phyloP scores from a whole-genome alignment of 2,113 vertebrate genomes.

The Vidua macroura region DNA sequence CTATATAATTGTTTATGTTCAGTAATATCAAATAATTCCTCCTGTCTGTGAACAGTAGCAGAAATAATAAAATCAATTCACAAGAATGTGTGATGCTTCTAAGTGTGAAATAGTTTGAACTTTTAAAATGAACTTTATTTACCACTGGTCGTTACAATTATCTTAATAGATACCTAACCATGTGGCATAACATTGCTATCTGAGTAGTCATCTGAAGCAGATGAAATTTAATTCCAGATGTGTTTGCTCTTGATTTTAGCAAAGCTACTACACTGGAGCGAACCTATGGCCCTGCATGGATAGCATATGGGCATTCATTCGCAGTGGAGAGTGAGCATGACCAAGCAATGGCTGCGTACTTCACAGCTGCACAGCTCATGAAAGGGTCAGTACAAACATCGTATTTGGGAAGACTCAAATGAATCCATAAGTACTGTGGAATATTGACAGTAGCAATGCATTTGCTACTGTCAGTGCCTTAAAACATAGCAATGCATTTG shows the following conservation, averaged over 20 bases:
- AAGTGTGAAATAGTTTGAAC: not conserved
- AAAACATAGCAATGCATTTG: not conserved
- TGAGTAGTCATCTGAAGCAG: not conserved
- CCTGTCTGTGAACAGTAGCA: not conserved
- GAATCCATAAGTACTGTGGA: not conserved
- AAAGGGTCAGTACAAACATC: constrained; percentile 84
- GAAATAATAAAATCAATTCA: not conserved
- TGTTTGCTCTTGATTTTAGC: constrained; percentile 68
- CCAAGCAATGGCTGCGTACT: constrained; percentile 98
- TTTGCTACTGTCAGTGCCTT: not conserved
- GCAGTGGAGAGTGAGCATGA: constrained; percentile 98
- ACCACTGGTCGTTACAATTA: not conserved
- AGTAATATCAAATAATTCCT: not conserved
- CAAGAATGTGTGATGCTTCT: not conserved
- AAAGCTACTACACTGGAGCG: constrained; percentile 96
- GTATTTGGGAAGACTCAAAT: not conserved
- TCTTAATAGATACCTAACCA: not conserved
- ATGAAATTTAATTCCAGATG: not conserved
- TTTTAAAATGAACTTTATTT: not conserved
- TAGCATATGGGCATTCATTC: constrained; percentile 97
- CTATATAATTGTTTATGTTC: not conserved
- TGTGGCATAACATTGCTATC: not conserved
- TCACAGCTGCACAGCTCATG: constrained; percentile 98
- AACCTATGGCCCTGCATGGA: constrained; percentile 96
- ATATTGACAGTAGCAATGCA: not conserved